A percentile compares a stretch with the other conserved stretches of the same genome.
Conservation (phyloP, 2,888 invertebrate genomes). For the Drosophila quinaria region DNA sequence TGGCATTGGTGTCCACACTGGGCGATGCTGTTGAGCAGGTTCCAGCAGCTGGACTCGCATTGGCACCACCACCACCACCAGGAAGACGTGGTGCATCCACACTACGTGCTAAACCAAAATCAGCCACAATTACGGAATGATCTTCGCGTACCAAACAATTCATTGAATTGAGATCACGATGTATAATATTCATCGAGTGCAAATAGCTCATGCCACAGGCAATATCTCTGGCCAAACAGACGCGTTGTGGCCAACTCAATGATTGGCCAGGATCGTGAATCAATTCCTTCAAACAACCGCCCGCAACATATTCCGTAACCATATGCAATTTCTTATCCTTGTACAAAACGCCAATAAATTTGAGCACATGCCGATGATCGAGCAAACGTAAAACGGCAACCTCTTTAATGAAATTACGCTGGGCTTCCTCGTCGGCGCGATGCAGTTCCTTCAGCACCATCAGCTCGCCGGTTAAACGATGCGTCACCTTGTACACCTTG, state of each 20-base stretch:
- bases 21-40: background rate
- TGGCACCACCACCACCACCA: conserved; percentile 4
- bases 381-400: conserved; percentile 96
- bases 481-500: conserved; percentile 96
- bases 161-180: conserved; percentile 97
- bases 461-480: conserved; percentile 95
- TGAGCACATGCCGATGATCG: conserved; percentile 95
- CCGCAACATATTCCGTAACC: conserved; percentile 96
- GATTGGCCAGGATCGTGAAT: conserved; percentile 91
- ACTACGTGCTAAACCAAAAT: conserved; percentile 96
- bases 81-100: conserved; percentile 86
- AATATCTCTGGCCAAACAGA: conserved; percentile 95
- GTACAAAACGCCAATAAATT: conserved; percentile 97
- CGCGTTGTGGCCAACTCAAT: conserved; percentile 92
- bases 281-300: conserved; percentile 94
- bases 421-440: conserved; percentile 97
- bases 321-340: conserved; percentile 96
- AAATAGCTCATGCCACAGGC: conserved; percentile 97
- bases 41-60: conserved; percentile 18
- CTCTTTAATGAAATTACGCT: conserved; percentile 97
- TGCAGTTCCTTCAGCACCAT: conserved; percentile 98
- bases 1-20: conserved; percentile 14
- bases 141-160: conserved; percentile 97
- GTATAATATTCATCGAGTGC: conserved; percentile 97
- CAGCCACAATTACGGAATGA: conserved; percentile 96